phyloP scores from a whole-genome alignment of 2,888 invertebrate genomes.

The Cheilosia scutellata region DNA sequence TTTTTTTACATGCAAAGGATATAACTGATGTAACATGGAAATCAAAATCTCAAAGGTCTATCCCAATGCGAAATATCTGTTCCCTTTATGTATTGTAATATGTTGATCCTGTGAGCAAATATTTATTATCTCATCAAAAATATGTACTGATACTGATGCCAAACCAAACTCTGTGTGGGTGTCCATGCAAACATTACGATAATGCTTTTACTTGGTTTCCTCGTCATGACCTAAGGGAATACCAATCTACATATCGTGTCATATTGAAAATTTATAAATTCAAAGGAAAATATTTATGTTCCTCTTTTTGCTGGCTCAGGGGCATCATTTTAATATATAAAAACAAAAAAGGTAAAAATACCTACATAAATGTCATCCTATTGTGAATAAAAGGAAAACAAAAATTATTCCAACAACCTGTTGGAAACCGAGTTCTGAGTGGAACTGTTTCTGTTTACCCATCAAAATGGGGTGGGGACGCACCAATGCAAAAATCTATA shows the following conservation, averaged over 20 bases:
- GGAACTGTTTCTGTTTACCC: conserved; percentile 16
- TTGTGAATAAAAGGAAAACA: not conserved
- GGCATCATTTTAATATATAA: conserved; percentile 5
- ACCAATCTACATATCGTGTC: not conserved
- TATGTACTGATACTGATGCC: too few species aligned
- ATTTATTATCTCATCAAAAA: too few species aligned
- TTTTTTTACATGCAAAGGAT: too few species aligned
- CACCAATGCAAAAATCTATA: conserved; percentile 28
- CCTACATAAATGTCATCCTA: not conserved
- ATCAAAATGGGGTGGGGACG: conserved; percentile 40
- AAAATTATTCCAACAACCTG: conserved; percentile 2
- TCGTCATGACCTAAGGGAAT: conserved; percentile 10
- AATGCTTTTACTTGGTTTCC: not conserved
- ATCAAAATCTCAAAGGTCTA: too few species aligned
- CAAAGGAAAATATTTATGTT: conserved; percentile 32
- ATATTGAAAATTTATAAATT: conserved; percentile 21
- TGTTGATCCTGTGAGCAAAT: too few species aligned
- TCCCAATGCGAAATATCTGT: too few species aligned
- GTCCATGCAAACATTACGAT: not conserved
- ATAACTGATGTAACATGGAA: too few species aligned
- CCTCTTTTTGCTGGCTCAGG: conserved; percentile 1
- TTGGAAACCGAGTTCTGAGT: not conserved
- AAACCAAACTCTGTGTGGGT: too few species aligned
- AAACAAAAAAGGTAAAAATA: not conserved
- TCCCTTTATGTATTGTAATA: too few species aligned